These are phyloP conservation scores for Orius laevigatus DNA, from an alignment of 1,140 invertebrate genomes.

Conservation along the genomic window DNA sequence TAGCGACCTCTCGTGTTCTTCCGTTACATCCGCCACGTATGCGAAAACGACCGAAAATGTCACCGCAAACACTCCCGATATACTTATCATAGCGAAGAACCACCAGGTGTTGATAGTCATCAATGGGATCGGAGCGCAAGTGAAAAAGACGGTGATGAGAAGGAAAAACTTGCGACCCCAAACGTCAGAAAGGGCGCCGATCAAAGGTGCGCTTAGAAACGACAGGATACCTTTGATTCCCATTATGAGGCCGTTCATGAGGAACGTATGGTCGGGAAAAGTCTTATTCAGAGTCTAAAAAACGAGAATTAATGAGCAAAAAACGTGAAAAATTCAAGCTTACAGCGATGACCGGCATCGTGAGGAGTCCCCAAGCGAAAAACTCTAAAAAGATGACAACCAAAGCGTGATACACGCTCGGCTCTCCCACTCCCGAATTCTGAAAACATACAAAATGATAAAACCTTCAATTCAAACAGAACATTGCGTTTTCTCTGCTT, in stretches of 20 bases:
- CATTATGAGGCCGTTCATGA: conserved; percentile 99
- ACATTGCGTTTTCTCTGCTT: no score
- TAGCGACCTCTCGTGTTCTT: conserved; percentile 83
- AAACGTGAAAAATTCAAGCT: conserved; percentile 26
- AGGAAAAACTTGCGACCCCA: conserved; percentile 98
- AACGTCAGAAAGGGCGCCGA: conserved; percentile 92
- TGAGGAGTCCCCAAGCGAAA: conserved; percentile 97
- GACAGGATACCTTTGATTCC: conserved; percentile 94
- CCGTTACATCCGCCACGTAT: conserved; percentile 99
- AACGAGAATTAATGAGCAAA: conserved; percentile 13
- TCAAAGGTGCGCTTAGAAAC: conserved; percentile 89
- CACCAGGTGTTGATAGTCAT: conserved; percentile 99
- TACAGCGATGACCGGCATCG: conserved; percentile 94
- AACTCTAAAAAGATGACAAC: conserved; percentile 99
- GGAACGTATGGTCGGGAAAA: conserved; percentile 96
- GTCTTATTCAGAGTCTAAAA: conserved; percentile 80
- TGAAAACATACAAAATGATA: conserved; percentile 27
- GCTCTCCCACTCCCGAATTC: conserved; percentile 77
- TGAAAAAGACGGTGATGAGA: conserved; percentile 96
- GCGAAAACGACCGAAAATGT: conserved; percentile 98
- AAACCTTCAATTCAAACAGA: no score
- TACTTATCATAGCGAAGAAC: conserved; percentile 99
- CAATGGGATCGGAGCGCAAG: conserved; percentile 94
- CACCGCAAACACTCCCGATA: conserved; percentile 95
- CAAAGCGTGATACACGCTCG: conserved; percentile 92